These are phyloP conservation scores for Polypedilum vanderplanki DNA, from an alignment of 1,140 invertebrate genomes.

Conservation along the genomic window DNA sequence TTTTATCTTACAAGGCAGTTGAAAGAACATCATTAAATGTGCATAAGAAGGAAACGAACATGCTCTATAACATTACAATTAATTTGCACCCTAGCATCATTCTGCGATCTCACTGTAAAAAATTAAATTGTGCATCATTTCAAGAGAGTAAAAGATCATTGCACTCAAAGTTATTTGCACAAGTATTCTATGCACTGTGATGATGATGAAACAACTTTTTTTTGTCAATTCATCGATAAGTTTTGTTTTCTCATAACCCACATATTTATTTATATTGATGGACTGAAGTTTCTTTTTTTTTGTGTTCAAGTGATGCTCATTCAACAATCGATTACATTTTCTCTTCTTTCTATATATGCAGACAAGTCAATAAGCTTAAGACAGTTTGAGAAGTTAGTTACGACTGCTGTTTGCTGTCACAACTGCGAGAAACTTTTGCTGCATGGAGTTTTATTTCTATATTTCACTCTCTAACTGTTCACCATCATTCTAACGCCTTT, in stretches of 20 bases:
- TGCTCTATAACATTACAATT: slow-evolving; percentile 23
- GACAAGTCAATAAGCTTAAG: too few relatives aligned
- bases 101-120: slow-evolving; percentile 16
- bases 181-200: too few relatives aligned
- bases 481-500: not conserved
- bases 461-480: slow-evolving; percentile 1
- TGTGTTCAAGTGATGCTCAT: not conserved
- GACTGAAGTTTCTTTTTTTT: not conserved
- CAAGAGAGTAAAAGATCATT: too few relatives aligned
- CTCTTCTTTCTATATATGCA: too few relatives aligned
- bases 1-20: not conserved
- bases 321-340: not conserved
- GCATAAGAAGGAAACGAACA: not conserved
- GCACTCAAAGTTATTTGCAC: too few relatives aligned
- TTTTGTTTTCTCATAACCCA: slow-evolving; percentile 2
- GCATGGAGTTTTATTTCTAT: not conserved
- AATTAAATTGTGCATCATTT: not conserved
- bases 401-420: too few relatives aligned
- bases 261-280: not conserved
- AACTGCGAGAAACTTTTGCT: too few relatives aligned
- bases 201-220: too few relatives aligned
- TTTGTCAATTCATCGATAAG: not conserved
- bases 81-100: not conserved
- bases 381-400: too few relatives aligned
- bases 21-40: slow-evolving; percentile 21